phyloP scores from a whole-genome alignment of 2,888 invertebrate genomes.

The Ochlodes sylvanus region DNA sequence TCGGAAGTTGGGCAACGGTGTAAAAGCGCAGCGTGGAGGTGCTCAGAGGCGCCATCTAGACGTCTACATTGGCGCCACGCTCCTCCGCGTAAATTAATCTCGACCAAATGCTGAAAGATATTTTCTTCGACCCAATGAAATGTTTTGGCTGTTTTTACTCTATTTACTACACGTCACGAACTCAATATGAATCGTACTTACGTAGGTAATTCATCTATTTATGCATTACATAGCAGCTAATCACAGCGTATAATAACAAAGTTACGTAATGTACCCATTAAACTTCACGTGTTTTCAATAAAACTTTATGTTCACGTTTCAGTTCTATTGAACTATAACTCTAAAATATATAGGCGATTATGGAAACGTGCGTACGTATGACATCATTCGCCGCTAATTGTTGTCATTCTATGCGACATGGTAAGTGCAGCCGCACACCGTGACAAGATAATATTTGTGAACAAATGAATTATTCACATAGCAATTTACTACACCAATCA shows the following conservation, averaged over 20 bases:
- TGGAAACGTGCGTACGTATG: slow-evolving; percentile 61
- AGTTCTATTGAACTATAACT: slow-evolving; percentile 72
- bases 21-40: slow-evolving; percentile 66
- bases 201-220: too few species aligned
- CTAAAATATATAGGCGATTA: slow-evolving; percentile 73
- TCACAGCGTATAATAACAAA: slow-evolving; percentile 48
- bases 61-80: slow-evolving; percentile 79
- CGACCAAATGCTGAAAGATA: slow-evolving; percentile 50
- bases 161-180: neutral
- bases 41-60: slow-evolving; percentile 79
- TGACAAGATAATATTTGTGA: slow-evolving; percentile 34
- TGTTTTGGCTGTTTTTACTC: slow-evolving; percentile 11
- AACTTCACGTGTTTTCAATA: slow-evolving; percentile 78
- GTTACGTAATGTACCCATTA: slow-evolving; percentile 60
- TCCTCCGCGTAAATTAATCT: slow-evolving; percentile 74
- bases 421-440: slow-evolving; percentile 17
- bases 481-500: slow-evolving; percentile 7
- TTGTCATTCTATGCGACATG: slow-evolving; percentile 26
- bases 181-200: too few species aligned
- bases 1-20: slow-evolving; percentile 63
- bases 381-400: slow-evolving; percentile 46
- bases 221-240: slow-evolving; percentile 44
- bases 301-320: slow-evolving; percentile 77
- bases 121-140: slow-evolving; percentile 29
- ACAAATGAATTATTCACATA: slow-evolving; percentile 29